Evolutionary conservation across 2,888 invertebrate genomes (phyloP).

Genomic region (Pilophorus perplexus): DNA sequence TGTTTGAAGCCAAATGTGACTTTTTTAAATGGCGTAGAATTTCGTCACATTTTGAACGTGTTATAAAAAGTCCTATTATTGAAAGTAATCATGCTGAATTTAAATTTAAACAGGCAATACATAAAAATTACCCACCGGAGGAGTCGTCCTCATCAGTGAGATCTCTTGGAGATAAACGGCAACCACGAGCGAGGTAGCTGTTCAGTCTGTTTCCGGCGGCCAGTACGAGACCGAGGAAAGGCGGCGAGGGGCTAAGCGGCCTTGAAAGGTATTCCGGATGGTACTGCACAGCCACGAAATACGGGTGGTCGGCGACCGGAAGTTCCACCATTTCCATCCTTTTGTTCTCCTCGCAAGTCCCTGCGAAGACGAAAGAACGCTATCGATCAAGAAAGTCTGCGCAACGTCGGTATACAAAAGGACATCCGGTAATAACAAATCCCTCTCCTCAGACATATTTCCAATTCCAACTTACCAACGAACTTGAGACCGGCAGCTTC

Average conservation of each 20-base stretch:
- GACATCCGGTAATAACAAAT: no score
- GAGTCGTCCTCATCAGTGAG: conserved; percentile 75
- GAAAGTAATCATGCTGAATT: neutral
- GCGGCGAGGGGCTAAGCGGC: conserved; percentile 88
- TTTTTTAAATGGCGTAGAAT: no score
- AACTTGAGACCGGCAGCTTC: conserved; percentile 83
- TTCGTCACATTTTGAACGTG: neutral
- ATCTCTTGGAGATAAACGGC: conserved; percentile 70
- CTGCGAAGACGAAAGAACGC: no score
- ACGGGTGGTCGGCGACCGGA: conserved; percentile 79
- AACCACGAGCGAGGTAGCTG: conserved; percentile 68
- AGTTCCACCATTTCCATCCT: conserved; percentile 95
- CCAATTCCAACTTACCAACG: conserved; percentile 72
- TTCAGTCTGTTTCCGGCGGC: conserved; percentile 82
- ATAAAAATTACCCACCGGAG: conserved; percentile 10
- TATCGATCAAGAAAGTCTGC: neutral
- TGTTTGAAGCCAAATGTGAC: no score
- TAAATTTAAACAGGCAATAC: neutral
- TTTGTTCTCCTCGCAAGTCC: conserved; percentile 70
- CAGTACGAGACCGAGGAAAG: conserved; percentile 89
- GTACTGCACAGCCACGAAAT: conserved; percentile 93
- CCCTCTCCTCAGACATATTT: no score
- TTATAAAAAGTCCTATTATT: neutral
- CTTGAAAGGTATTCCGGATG: conserved; percentile 96
- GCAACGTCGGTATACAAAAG: neutral